Conservation (phyloP, 2,113 vertebrate species). For the Silurus glanis region DNA sequence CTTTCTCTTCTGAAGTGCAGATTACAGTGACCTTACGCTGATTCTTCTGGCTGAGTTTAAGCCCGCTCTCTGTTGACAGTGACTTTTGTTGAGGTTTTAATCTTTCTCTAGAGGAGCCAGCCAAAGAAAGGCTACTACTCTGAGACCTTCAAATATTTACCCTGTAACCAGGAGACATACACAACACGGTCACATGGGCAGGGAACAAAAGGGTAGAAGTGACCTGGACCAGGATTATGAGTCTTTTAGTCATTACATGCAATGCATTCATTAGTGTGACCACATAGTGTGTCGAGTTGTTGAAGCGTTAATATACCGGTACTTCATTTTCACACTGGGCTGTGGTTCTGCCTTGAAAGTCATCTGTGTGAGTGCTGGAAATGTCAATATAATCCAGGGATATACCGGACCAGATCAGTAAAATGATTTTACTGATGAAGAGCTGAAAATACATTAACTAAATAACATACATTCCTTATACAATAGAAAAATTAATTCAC, state of each 20-base stretch:
- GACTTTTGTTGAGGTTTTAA: constrained; percentile 33
- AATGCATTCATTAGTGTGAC: not conserved
- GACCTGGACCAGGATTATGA: constrained; percentile 6
- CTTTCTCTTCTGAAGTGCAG: constrained; percentile 20
- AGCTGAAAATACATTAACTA: not conserved
- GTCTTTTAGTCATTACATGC: not conserved
- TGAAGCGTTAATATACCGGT: not conserved
- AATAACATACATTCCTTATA: not conserved
- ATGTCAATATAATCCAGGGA: no score
- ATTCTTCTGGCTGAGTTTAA: not conserved
- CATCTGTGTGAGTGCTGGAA: not conserved
- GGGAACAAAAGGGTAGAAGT: constrained; percentile 40
- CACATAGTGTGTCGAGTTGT: not conserved
- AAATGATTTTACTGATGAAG: not conserved
- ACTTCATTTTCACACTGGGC: not conserved
- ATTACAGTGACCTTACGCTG: constrained; percentile 2
- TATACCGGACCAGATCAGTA: not conserved
- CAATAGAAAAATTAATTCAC: not conserved
- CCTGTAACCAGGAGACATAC: constrained; percentile 60
- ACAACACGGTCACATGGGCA: constrained; percentile 38
- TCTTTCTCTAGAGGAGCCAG: constrained; percentile 34
- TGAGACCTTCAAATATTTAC: constrained; percentile 62
- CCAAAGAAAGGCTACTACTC: constrained; percentile 30
- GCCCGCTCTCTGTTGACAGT: constrained; percentile 19
- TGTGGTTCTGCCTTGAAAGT: not conserved